Conservation (phyloP, 2,888 invertebrate genomes). For the Drosophila mercatorum region DNA sequence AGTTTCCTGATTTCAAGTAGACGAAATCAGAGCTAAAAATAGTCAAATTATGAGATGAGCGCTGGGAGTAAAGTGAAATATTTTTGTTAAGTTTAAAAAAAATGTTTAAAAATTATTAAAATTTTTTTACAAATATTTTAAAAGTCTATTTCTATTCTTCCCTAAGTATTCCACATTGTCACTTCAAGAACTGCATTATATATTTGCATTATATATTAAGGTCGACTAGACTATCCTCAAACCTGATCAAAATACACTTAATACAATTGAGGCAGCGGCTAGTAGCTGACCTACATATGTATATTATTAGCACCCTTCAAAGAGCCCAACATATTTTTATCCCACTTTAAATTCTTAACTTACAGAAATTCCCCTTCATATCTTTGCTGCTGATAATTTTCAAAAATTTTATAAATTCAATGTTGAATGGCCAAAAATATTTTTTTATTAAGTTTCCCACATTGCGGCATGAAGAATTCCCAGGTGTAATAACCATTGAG, state of each 20-base stretch:
- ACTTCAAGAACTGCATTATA: too few relatives aligned
- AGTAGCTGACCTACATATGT: not conserved
- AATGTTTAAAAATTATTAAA: too few relatives aligned
- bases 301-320: not conserved
- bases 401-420: not conserved
- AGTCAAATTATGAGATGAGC: too few relatives aligned
- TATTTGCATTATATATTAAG: not conserved
- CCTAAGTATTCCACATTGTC: too few relatives aligned
- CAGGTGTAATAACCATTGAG: constrained; percentile 15
- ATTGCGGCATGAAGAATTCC: constrained; percentile 11
- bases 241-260: not conserved
- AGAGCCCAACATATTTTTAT: not conserved
- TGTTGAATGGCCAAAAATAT: not conserved
- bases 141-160: too few relatives aligned
- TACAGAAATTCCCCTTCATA: not conserved
- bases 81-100: too few relatives aligned
- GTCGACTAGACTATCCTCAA: too few relatives aligned
- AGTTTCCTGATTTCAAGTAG: constrained; percentile 18
- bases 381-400: not conserved
- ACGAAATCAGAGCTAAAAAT: not conserved
- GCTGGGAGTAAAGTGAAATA: too few relatives aligned
- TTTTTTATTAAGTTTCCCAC: constrained; percentile 21
- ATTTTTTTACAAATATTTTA: too few relatives aligned
- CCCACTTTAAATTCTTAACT: not conserved
- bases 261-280: not conserved